Percentiles rank a stretch among this genome's conserved stretches.
phyloP scores from a whole-genome alignment of 23 tunicate genomes.

The Corella eumyota region DNA sequence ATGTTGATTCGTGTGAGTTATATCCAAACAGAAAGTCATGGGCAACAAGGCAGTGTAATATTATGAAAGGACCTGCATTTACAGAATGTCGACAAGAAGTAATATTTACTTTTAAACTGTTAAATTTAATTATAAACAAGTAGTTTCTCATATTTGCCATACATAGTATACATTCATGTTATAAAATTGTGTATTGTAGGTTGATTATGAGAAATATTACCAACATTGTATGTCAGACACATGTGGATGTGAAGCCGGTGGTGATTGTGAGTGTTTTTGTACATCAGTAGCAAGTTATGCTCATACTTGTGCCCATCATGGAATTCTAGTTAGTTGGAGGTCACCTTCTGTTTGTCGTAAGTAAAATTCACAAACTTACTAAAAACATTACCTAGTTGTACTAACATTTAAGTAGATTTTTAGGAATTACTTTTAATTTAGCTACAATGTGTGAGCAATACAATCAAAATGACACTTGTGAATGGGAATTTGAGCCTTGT shows the following conservation, averaged over 20 bases:
- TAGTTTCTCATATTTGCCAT: no score
- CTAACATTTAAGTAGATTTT: not conserved
- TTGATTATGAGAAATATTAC: slow-evolving; percentile 21
- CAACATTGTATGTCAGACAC: slow-evolving; percentile 47
- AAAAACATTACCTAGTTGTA: no score
- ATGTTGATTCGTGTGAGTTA: slow-evolving; percentile 20
- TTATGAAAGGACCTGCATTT: slow-evolving; percentile 26
- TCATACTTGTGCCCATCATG: slow-evolving; percentile 33
- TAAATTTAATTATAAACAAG: no score
- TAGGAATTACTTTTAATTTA: no score
- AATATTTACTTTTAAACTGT: no score
- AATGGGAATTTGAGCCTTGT: slow-evolving; percentile 45
- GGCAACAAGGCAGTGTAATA: slow-evolving; percentile 39
- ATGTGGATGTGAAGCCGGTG: slow-evolving; percentile 58
- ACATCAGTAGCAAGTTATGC: slow-evolving; percentile 51
- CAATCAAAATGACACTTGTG: slow-evolving; percentile 51
- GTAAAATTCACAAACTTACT: no score
- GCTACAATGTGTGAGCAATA: slow-evolving; percentile 58
- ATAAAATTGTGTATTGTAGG: slow-evolving; percentile 12
- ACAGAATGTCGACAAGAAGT: slow-evolving; percentile 31
- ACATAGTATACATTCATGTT: no score
- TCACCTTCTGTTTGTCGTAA: slow-evolving; percentile 30
- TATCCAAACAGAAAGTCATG: slow-evolving; percentile 32
- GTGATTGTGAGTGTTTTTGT: slow-evolving; percentile 66
- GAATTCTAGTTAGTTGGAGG: slow-evolving; percentile 35